phyloP scores from a whole-genome alignment of 2,113 vertebrate species.

The Neodontobutis hainanensis region DNA sequence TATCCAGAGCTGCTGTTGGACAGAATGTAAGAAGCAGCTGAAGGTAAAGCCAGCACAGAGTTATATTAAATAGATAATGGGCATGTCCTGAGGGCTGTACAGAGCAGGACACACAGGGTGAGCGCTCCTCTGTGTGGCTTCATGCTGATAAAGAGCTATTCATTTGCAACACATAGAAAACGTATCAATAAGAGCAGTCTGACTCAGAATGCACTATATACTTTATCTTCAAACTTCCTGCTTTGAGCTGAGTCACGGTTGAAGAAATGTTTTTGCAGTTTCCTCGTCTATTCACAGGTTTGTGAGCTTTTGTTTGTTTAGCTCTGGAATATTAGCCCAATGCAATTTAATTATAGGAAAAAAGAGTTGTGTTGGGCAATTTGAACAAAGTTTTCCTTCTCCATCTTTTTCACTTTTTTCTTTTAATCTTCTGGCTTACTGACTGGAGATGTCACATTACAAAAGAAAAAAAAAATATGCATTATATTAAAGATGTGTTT shows the following conservation, averaged over 20 bases:
- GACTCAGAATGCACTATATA: neutral
- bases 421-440: too few relatives aligned
- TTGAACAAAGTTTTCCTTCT: neutral
- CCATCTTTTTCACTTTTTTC: too few relatives aligned
- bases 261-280: constrained; percentile 4
- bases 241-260: constrained; percentile 1
- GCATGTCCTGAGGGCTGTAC: neutral
- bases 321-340: constrained; percentile 2
- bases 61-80: constrained; percentile 13
- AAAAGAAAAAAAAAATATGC: too few relatives aligned
- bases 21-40: neutral
- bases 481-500: too few relatives aligned
- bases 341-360: neutral
- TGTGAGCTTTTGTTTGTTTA: neutral
- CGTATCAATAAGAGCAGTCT: constrained; percentile 10
- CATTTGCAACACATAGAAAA: constrained; percentile 6
- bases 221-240: constrained; percentile 4
- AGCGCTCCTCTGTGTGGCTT: constrained; percentile 4
- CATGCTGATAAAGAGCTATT: constrained; percentile 11
- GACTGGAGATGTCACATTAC: too few relatives aligned
- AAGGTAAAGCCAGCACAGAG: constrained; percentile 2
- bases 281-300: neutral
- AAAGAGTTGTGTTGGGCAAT: neutral
- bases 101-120: neutral
- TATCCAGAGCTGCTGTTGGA: neutral